A percentile compares a stretch with the other conserved stretches of the same genome.
Conservation (phyloP, 2,797 vertebrate species). For the Crocodylus rhombifer region DNA sequence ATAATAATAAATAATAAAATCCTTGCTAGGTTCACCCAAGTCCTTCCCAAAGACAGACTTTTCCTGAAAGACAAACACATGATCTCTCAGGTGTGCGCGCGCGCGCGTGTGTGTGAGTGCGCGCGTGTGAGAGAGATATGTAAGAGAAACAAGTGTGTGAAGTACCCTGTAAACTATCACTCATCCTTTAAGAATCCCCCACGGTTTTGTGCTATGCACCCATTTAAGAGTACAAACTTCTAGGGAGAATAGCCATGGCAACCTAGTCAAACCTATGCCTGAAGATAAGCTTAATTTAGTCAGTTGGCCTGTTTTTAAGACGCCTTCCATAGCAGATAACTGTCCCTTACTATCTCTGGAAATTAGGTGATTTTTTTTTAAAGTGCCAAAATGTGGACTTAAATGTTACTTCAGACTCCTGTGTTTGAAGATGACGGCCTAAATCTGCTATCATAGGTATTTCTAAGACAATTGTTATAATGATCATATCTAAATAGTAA, state of each 20-base stretch:
- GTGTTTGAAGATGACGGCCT: neutral
- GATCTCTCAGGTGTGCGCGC: too few species aligned
- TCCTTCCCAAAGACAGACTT: neutral
- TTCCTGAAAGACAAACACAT: neutral
- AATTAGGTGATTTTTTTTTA: rapidly evolving
- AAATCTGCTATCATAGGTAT: neutral
- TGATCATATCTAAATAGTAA: neutral
- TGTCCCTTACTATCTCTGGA: neutral
- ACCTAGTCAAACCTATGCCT: neutral
- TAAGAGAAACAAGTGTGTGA: neutral
- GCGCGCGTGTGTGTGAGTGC: too few species aligned
- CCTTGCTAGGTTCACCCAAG: neutral
- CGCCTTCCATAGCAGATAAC: neutral
- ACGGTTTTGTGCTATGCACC: neutral
- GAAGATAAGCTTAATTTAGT: neutral
- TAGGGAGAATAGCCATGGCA: neutral
- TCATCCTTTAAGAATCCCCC: neutral
- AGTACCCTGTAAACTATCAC: neutral
- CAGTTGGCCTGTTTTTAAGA: neutral
- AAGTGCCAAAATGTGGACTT: neutral
- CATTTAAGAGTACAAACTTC: neutral
- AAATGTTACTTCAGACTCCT: neutral
- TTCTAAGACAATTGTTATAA: neutral
- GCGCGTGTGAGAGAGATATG: neutral
- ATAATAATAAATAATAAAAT: neutral